These are phyloP conservation scores for Rhinoderma darwinii DNA, from an alignment of 2,113 vertebrate genomes.

Conservation along the genomic window DNA sequence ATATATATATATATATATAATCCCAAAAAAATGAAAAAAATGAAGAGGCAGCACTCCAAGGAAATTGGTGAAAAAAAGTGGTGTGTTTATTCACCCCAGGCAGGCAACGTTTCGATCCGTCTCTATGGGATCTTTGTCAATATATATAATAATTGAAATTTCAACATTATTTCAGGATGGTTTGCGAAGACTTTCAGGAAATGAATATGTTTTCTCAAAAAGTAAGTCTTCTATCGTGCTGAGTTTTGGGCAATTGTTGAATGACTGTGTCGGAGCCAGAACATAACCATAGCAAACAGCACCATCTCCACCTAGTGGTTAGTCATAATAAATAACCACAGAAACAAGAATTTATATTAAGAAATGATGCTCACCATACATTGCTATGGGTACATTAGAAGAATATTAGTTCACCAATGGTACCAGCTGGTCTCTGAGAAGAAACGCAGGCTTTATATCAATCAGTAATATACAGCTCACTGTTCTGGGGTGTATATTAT, in stretches of 20 bases:
- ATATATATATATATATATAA: neutral
- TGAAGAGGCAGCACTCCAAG: too few relatives aligned
- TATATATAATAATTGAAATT: neutral
- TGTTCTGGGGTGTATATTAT: too few relatives aligned
- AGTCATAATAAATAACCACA: constrained; percentile 32
- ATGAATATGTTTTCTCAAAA: constrained; percentile 91
- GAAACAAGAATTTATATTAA: neutral
- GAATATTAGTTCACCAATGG: neutral
- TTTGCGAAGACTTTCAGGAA: constrained; percentile 87
- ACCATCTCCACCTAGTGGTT: neutral
- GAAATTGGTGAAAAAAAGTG: neutral
- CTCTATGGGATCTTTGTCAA: too few relatives aligned
- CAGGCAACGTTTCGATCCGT: too few relatives aligned
- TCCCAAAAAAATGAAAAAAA: neutral
- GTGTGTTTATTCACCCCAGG: too few relatives aligned
- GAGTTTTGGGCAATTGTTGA: neutral
- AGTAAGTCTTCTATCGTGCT: constrained; percentile 76
- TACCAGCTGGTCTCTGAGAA: neutral
- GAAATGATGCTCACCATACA: neutral
- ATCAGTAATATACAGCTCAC: too few relatives aligned
- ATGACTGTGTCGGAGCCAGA: neutral
- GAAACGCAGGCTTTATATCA: too few relatives aligned
- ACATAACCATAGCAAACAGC: neutral
- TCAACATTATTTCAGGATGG: constrained; percentile 81
- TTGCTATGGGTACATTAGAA: neutral